These are phyloP conservation scores for Agrypnia vestita DNA, from an alignment of 1,140 invertebrate genomes.

Conservation along the genomic window DNA sequence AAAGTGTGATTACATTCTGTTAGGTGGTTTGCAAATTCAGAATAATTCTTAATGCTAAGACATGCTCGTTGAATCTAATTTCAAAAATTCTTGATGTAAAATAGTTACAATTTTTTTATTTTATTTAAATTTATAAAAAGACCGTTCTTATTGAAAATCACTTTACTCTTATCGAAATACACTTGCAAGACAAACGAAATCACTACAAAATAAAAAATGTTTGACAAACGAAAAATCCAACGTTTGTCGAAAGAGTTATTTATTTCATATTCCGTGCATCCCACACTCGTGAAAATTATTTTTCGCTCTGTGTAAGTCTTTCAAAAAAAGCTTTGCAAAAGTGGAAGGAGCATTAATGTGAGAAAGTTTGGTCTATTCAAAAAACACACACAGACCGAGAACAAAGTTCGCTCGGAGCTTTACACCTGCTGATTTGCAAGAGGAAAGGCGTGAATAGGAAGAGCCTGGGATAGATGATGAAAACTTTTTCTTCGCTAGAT, in stretches of 20 bases:
- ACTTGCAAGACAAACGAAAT: too few relatives aligned
- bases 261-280: not conserved
- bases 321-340: conserved; percentile 28
- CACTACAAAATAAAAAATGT: conserved; percentile 5
- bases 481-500: conserved; percentile 5
- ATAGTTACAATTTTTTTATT: too few relatives aligned
- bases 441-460: conserved; percentile 50
- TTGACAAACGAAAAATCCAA: too few relatives aligned
- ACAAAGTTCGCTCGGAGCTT: conserved; percentile 51
- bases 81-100: too few relatives aligned
- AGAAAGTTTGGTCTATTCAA: conserved; percentile 47
- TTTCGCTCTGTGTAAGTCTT: conserved; percentile 21
- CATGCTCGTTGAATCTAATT: too few relatives aligned
- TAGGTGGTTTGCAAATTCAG: too few relatives aligned
- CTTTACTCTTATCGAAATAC: too few relatives aligned
- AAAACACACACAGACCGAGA: conserved; percentile 44
- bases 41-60: too few relatives aligned
- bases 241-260: too few relatives aligned
- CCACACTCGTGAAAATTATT: conserved; percentile 23
- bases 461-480: not conserved
- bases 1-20: too few relatives aligned
- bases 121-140: too few relatives aligned
- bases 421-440: conserved; percentile 57
- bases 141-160: too few relatives aligned
- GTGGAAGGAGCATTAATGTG: conserved; percentile 46